Evolutionary conservation across 2,888 invertebrate species (phyloP), one percentile per base, ranked within the genome.

Genomic region (Entomobrya proxima): DNA sequence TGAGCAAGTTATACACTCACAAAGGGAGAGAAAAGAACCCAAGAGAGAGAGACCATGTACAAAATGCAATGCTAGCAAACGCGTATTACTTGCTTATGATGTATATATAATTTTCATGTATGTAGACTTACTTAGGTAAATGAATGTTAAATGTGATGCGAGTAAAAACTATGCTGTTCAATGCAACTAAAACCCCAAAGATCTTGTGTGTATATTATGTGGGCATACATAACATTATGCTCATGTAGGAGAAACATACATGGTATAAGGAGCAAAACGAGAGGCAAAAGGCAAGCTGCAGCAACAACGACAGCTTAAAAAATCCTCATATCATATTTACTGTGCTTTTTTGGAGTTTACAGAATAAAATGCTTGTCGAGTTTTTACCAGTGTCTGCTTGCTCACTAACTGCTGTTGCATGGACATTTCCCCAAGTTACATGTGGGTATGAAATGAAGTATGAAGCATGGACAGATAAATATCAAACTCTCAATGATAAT

Each of bases 251-350:
- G 32, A 4, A 1, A 27, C 52, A 55, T 24, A 24, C 35, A 18
- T 5, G 18, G 15, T n/a, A 64, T 35, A 64, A 37, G 30, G 58
- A 30, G 30, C 30, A 32, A 18, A 15, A n/a, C 11, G 55, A 55
- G 55, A 52, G 55, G 18, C 21, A 55, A 76, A 64, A 74, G 15
- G 24, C 6, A 2, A 32, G 32, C 67, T 37, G 67, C 24, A 21
- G 35, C 37, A 37, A 18, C 18, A 9, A 11, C 67, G 32, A 21
- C 67, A 55, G 72, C 80, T 72, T 44, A 58, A 55, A 74, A 37
- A 81, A 80, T 81, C 81, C 74, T 32, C 61, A 61, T 61, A 81
- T 74, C 81, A 81, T 81, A 47, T 76, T 44, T 40, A 50, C 50
- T 67, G 30, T 79, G 47, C 61, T 55, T 74, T 50, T 75, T 37